These are phyloP conservation scores for Liodrosophila aerea DNA, from an alignment of 2,888 invertebrate species.

Conservation along the genomic window DNA sequence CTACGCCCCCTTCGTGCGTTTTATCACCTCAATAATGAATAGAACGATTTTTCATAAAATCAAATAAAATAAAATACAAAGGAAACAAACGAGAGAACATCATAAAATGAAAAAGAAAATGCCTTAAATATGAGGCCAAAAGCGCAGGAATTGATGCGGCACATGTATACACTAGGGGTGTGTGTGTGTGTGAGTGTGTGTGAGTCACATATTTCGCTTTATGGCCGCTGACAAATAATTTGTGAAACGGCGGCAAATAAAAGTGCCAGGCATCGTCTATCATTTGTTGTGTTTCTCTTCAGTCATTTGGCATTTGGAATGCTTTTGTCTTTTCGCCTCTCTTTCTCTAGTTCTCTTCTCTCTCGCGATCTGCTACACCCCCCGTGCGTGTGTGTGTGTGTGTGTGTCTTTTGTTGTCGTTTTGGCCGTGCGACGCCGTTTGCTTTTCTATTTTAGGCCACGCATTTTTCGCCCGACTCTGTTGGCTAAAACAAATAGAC, in stretches of 20 bases:
- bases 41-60: slow-evolving; percentile 46
- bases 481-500: slow-evolving; percentile 59
- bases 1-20: neutral
- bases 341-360: neutral
- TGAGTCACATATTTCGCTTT: slow-evolving; percentile 57
- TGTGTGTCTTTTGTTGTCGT: slow-evolving; percentile 30
- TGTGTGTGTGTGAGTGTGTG: slow-evolving; percentile 29
- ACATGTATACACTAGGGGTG: slow-evolving; percentile 9
- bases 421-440: no score
- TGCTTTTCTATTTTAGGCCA: slow-evolving; percentile 57
- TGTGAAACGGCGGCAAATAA: slow-evolving; percentile 75
- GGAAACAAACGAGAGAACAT: slow-evolving; percentile 31
- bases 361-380: slow-evolving; percentile 31
- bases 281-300: neutral
- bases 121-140: slow-evolving; percentile 60
- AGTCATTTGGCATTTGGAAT: slow-evolving; percentile 58
- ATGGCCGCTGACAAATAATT: slow-evolving; percentile 77
- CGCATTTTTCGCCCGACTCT: slow-evolving; percentile 53
- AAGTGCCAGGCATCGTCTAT: slow-evolving; percentile 57
- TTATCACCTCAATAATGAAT: slow-evolving; percentile 32
- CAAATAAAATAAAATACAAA: slow-evolving; percentile 65
- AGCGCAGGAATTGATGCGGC: slow-evolving; percentile 70
- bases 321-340: slow-evolving; percentile 55
- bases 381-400: slow-evolving; percentile 4
- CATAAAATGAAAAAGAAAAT: slow-evolving; percentile 9